Evolutionary conservation across 2,888 invertebrate species (phyloP).

Genomic region (Mythimna impura): DNA sequence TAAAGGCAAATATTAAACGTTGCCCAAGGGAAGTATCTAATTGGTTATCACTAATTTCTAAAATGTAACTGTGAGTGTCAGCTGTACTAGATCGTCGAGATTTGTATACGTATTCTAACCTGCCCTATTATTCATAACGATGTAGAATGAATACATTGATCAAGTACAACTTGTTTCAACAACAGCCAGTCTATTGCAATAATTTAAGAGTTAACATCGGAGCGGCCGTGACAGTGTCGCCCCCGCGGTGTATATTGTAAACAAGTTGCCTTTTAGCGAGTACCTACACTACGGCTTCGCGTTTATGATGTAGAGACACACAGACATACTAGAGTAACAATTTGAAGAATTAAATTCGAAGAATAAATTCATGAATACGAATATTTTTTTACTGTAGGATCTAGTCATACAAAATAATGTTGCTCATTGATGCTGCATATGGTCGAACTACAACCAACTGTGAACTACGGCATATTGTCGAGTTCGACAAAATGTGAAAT

Average conservation of each 20-base stretch:
- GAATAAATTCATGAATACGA: background rate
- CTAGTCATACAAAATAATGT: background rate
- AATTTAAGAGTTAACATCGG: constrained; percentile 45
- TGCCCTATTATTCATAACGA: background rate
- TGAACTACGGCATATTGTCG: no score
- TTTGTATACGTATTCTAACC: background rate
- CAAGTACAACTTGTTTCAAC: constrained; percentile 16
- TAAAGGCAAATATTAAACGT: background rate
- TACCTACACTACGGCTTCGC: constrained; percentile 73
- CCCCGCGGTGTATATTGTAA: constrained; percentile 62
- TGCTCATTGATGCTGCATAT: no score
- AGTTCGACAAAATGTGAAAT: no score
- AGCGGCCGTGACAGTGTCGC: constrained; percentile 34
- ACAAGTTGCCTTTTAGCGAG: constrained; percentile 81
- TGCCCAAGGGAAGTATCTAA: background rate
- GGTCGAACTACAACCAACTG: no score
- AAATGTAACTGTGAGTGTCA: background rate
- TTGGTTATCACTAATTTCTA: background rate
- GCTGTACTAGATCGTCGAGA: background rate
- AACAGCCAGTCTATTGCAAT: constrained; percentile 32
- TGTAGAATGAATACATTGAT: background rate
- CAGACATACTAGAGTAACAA: constrained; percentile 3
- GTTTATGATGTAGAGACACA: constrained; percentile 51
- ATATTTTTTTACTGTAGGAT: background rate
- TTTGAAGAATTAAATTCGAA: background rate